Evolutionary conservation across 2,888 invertebrate genomes (phyloP).

Genomic region (Leucozona laternaria): DNA sequence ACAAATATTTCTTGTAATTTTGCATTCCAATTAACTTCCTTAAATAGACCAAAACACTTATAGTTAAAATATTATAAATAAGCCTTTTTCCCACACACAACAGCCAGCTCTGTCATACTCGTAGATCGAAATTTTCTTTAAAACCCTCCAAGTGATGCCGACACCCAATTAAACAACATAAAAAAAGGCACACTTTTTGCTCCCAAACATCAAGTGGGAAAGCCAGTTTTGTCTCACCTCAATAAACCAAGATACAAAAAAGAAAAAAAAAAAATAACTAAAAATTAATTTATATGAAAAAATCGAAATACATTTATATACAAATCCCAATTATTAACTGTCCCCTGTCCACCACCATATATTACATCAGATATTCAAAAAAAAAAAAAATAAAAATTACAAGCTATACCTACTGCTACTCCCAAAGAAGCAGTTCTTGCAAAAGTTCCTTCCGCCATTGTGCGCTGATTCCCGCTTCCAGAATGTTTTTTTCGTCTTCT

Average conservation of each 20-base stretch:
- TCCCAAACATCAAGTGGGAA: conserved; percentile 36
- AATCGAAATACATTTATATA: conserved; percentile 7
- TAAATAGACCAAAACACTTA: conserved; percentile 60
- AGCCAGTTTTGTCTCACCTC: conserved; percentile 58
- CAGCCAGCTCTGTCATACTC: conserved; percentile 1
- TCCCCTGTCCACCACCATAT: conserved; percentile 49
- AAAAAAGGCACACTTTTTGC: conserved; percentile 28
- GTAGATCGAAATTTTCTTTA: not conserved
- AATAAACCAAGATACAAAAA: conserved; percentile 22
- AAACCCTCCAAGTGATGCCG: conserved; percentile 47
- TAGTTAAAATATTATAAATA: conserved; percentile 37
- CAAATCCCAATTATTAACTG: conserved; percentile 40
- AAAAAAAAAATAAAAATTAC: conserved; percentile 7
- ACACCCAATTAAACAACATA: conserved; percentile 4
- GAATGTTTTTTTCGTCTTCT: conserved; percentile 27
- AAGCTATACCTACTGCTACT: conserved; percentile 7
- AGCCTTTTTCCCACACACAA: conserved; percentile 54
- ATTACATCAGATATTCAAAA: conserved; percentile 59
- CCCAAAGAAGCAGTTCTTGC: conserved; percentile 66
- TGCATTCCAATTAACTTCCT: conserved; percentile 61
- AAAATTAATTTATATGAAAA: conserved; percentile 29
- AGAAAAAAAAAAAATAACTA: not conserved
- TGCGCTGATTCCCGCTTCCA: conserved; percentile 46
- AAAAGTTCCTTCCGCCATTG: conserved; percentile 71
- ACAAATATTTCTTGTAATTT: conserved; percentile 16